Evolutionary conservation across 2,888 invertebrate genomes (phyloP).

Genomic region (Tachina fera): DNA sequence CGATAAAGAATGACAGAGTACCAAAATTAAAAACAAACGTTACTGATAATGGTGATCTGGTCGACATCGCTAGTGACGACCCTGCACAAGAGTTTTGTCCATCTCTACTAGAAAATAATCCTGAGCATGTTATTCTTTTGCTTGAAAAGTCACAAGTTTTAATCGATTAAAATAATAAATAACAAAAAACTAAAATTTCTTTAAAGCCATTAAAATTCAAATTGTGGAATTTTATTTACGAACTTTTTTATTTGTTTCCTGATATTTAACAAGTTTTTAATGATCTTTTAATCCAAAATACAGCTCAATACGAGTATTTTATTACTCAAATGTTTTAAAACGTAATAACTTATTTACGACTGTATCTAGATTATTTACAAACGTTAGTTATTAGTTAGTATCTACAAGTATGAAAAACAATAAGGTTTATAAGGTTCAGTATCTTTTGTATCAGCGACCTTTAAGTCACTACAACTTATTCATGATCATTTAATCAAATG

Average conservation of each 20-base stretch:
- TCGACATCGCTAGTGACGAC: too few species aligned
- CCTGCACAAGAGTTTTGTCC: too few species aligned
- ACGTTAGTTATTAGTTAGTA: background rate
- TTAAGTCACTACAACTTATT: too few species aligned
- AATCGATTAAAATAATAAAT: background rate
- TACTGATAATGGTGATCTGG: too few species aligned
- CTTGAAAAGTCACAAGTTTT: background rate
- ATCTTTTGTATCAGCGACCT: too few species aligned
- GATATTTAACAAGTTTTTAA: background rate
- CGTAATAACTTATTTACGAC: constrained; percentile 14
- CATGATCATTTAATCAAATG: too few species aligned
- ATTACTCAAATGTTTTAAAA: background rate
- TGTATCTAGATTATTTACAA: background rate
- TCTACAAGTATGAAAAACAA: too few species aligned
- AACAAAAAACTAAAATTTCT: background rate
- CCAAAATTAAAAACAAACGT: too few species aligned
- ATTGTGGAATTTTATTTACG: background rate
- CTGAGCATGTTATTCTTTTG: background rate
- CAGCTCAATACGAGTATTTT: background rate
- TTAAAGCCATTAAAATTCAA: background rate
- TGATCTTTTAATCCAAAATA: background rate
- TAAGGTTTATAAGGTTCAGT: too few species aligned
- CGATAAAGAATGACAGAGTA: too few species aligned
- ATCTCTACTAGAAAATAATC: too few species aligned
- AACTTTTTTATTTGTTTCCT: background rate